phyloP scores from a whole-genome alignment of 2,113 vertebrate species.

The Carlito syrichta region DNA sequence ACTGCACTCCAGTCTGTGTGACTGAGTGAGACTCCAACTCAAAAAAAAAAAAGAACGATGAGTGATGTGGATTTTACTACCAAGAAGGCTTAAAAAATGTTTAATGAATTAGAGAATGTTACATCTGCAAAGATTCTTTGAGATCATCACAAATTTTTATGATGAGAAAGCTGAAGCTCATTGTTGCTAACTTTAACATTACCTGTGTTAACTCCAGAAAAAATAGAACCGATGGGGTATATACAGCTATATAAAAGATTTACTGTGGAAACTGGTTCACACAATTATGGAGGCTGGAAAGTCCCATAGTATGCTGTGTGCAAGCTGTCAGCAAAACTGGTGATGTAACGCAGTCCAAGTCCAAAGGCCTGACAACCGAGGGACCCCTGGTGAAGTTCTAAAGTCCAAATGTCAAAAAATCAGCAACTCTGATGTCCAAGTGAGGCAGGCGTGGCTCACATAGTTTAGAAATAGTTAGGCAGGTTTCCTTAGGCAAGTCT shows the following conservation, averaged over 20 bases:
- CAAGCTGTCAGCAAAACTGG: neutral
- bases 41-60: too few species aligned
- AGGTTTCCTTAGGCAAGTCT: too few species aligned
- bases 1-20: too few species aligned
- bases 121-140: neutral
- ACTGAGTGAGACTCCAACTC: too few species aligned
- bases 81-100: neutral
- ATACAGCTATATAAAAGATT: neutral
- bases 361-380: neutral
- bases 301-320: neutral
- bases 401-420: neutral
- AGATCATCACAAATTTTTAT: neutral
- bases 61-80: neutral
- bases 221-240: neutral
- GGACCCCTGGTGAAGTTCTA: too few species aligned
- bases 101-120: neutral
- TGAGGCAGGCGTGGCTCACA: too few species aligned
- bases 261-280: neutral
- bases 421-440: neutral
- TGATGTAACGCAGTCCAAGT: fast-evolving
- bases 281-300: neutral
- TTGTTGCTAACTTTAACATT: neutral
- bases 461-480: too few species aligned
- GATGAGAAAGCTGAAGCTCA: neutral
- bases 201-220: too few species aligned